These are phyloP conservation scores for Oligia fasciuncula DNA, from an alignment of 2,888 invertebrate genomes.

Conservation along the genomic window DNA sequence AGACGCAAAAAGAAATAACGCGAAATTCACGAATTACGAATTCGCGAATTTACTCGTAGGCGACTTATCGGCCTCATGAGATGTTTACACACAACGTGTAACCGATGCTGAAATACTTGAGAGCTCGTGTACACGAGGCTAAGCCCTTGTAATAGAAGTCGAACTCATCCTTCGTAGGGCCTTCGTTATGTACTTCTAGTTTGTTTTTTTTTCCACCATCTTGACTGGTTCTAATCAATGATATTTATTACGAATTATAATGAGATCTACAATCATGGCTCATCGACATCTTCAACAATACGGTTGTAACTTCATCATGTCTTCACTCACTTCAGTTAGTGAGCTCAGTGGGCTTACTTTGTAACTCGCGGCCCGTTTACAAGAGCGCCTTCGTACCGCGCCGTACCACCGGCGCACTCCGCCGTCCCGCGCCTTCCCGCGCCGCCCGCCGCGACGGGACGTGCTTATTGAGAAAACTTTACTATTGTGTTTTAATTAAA, in stretches of 20 bases:
- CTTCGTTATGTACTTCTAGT: neutral
- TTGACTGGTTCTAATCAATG: neutral
- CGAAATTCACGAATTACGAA: too few species aligned
- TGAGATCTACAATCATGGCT: neutral
- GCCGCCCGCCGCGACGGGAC: neutral
- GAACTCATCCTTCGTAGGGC: neutral
- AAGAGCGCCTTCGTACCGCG: neutral
- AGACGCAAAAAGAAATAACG: too few species aligned
- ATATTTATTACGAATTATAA: neutral
- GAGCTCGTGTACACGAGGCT: neutral
- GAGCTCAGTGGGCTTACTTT: constrained; percentile 25
- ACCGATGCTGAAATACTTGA: neutral
- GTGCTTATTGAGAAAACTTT: constrained; percentile 59
- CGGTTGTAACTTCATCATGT: constrained; percentile 16
- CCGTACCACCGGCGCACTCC: neutral
- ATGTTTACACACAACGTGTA: neutral
- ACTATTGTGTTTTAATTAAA: constrained; percentile 63
- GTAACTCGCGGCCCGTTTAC: constrained; percentile 20
- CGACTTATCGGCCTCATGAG: neutral
- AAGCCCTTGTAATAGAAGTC: neutral
- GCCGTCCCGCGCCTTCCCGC: neutral
- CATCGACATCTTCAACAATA: neutral
- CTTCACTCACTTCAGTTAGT: neutral
- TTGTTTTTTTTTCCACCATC: neutral
- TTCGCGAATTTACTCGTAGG: too few species aligned